Percentiles rank a stretch among this genome's conserved stretches.
phyloP scores from a whole-genome alignment of 1,140 invertebrate genomes.

The Apis florea region DNA sequence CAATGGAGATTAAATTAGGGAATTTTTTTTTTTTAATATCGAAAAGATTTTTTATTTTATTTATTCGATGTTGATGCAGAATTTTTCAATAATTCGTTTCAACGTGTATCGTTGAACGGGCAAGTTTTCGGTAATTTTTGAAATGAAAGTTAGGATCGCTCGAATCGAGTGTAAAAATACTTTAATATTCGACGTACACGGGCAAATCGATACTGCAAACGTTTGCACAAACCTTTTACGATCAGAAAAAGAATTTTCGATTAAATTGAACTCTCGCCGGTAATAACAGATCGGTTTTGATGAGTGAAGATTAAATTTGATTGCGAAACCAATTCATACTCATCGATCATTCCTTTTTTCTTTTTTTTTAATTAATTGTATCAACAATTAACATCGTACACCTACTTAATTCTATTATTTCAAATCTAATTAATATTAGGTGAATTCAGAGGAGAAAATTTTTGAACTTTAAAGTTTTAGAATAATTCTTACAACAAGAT shows the following conservation, averaged over 20 bases:
- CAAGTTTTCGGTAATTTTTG: neutral
- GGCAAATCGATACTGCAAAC: neutral
- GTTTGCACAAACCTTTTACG: constrained; percentile 1
- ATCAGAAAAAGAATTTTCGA: neutral
- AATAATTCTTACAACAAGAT: too few species aligned
- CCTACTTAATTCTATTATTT: too few species aligned
- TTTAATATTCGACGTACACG: neutral
- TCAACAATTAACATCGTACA: too few species aligned
- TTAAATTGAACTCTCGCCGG: neutral
- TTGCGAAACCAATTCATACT: neutral
- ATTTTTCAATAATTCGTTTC: neutral
- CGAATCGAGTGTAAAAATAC: neutral
- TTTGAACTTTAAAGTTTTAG: too few species aligned
- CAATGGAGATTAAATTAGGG: too few species aligned
- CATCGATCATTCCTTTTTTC: too few species aligned
- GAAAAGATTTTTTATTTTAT: neutral
- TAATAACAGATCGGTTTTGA: too few species aligned
- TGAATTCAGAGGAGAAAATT: too few species aligned
- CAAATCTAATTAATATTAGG: too few species aligned
- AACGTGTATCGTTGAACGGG: neutral
- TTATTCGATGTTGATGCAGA: neutral
- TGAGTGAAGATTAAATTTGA: neutral
- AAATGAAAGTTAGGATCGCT: neutral
- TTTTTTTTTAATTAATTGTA: too few species aligned
- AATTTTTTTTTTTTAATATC: neutral